These are phyloP conservation scores for Cheilinus undulatus DNA, from an alignment of 2,113 vertebrate species.

Conservation along the genomic window DNA sequence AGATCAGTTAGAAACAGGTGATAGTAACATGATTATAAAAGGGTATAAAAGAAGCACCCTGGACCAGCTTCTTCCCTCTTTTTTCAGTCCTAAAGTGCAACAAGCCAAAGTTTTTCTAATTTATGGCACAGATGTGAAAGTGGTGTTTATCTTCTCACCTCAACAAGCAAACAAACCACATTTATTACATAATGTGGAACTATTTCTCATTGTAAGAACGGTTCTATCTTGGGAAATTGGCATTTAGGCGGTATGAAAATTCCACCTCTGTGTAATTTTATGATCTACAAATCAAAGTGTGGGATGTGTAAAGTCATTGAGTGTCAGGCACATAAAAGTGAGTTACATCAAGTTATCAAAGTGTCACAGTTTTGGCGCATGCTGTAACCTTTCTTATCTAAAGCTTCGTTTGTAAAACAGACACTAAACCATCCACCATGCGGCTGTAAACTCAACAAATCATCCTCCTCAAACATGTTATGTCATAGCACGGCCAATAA, in stretches of 20 bases:
- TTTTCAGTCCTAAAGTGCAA: not conserved
- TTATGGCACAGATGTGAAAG: too few relatives aligned
- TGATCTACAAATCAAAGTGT: not conserved
- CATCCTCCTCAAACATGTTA: constrained; percentile 13
- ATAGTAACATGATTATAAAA: too few relatives aligned
- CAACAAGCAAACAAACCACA: not conserved
- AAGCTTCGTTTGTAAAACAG: constrained; percentile 7
- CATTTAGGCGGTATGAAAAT: not conserved
- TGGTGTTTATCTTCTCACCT: not conserved
- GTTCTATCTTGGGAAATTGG: not conserved
- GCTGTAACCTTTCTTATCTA: constrained; percentile 30
- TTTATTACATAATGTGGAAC: not conserved
- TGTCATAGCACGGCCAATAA: constrained; percentile 17
- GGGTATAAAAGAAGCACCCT: too few relatives aligned
- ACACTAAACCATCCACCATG: constrained; percentile 6
- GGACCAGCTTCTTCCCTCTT: not conserved
- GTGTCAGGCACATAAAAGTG: constrained; percentile 15
- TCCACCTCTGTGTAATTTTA: not conserved
- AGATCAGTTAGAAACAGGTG: too few relatives aligned
- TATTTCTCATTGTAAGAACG: not conserved
- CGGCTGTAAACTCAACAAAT: constrained; percentile 30
- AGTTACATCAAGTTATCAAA: not conserved
- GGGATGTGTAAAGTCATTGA: not conserved
- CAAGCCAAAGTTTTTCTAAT: not conserved
- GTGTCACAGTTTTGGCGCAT: not conserved